Base-by-base conservation (phyloP, 35 echinoderm and acorn worm species). In the Eucidaris tribuloides region DNA sequence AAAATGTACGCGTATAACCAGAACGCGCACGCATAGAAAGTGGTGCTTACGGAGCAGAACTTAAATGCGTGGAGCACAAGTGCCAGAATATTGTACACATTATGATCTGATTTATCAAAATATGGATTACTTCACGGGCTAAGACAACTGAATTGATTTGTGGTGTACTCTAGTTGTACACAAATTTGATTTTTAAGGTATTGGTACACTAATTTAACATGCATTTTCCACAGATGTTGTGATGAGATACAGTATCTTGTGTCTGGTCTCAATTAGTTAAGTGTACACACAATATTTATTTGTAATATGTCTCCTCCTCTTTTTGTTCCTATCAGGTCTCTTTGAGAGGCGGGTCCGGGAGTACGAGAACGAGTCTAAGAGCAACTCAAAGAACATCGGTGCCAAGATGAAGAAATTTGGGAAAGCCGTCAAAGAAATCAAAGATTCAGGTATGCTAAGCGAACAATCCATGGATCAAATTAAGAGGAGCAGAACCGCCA, bases 331-430 rank as follows among this genome's bases (percentile, higher is more conserved):
- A 56, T 0, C 41, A 96, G 93, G 88, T 81, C 80, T 96, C 2
- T 96, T 96, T 84, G 93, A 96, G 62, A 84, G 84, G 23, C 83
- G 89, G 39, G 80, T 96, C 22, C 40, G 79, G 61, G 80, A 80
- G 42, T 91, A 56, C 31, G 88, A 96, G 58, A 77, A 50, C 19
- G 88, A 96, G 55, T 42, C 29, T 4, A 86, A 79, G 42, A 87
- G 82, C 76, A 91, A 90, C 41, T 65, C 84, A 18, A 79, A 84
- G 40, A 79, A 82, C n/a, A 76, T 91, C 25, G 84, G 89, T 38
- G 79, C 85, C 72, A 96, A 91, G 33, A 84, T 96, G 29, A 96
- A 96, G 49, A 96, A 96, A 56, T 48, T 96, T 44, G 93, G 88
- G 49, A 87, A 84, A 45, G 82, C 55, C 22, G 71, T 84, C 60